A percentile compares a stretch with the other conserved stretches of the same genome.
These are phyloP conservation scores for Prunella himalayana DNA, from an alignment of 2,113 vertebrate species.

Conservation along the genomic window DNA sequence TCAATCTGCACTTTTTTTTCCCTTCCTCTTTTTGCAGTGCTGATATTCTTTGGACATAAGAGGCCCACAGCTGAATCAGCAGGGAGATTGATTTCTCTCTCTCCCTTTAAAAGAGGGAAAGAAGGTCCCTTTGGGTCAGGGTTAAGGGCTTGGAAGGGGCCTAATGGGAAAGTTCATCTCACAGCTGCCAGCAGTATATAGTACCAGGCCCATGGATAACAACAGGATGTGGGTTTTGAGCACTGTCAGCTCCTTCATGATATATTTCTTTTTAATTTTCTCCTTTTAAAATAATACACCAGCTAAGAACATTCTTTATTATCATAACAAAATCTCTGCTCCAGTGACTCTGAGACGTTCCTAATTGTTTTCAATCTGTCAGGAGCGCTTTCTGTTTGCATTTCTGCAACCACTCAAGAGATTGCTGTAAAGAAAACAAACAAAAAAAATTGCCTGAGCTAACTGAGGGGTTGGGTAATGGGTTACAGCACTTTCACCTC, in stretches of 20 bases:
- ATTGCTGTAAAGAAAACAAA: conserved; percentile 60
- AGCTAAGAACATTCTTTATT: conserved; percentile 64
- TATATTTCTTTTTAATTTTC: conserved; percentile 69
- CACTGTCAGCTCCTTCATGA: conserved; percentile 65
- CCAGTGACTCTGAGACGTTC: conserved; percentile 54
- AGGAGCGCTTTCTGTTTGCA: conserved; percentile 37
- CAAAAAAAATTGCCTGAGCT: background rate
- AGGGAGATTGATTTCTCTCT: conserved; percentile 33
- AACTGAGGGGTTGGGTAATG: conserved; percentile 8
- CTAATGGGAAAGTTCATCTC: conserved; percentile 58
- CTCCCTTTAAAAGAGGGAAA: conserved; percentile 51
- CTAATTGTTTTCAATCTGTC: conserved; percentile 66
- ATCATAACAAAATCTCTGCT: conserved; percentile 66
- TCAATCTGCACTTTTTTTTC: conserved; percentile 5
- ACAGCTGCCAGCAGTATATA: conserved; percentile 43
- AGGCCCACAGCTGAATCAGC: conserved; percentile 34
- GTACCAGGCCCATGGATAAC: conserved; percentile 57
- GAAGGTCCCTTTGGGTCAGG: conserved; percentile 49
- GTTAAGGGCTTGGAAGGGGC: conserved; percentile 50
- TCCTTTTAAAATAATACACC: conserved; percentile 66
- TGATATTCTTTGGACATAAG: conserved; percentile 50
- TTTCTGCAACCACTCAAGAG: conserved; percentile 62
- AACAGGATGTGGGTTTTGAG: conserved; percentile 78
- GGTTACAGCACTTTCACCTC: conserved; percentile 42
- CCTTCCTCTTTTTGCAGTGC: conserved; percentile 32